Conservation (phyloP, 37 sponge, comb jelly and placozoan genomes). For the Dysidea cf. avara region DNA sequence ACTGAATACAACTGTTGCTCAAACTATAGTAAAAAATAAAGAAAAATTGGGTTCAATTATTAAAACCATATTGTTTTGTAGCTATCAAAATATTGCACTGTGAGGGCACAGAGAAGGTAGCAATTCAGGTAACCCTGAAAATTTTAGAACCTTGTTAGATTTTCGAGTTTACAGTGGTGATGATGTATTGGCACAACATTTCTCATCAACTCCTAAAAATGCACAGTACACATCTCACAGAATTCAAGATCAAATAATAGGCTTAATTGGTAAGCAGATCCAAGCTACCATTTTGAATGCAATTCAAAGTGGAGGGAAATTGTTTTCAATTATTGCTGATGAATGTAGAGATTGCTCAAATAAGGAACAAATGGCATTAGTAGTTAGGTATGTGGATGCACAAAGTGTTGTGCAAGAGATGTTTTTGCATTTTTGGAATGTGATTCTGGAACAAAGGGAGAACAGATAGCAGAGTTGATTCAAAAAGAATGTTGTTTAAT, state of each 20-base stretch:
- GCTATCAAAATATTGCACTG: too few species aligned
- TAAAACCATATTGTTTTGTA: slow-evolving; percentile 31
- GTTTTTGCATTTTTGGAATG: slow-evolving; percentile 11
- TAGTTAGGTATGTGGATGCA: slow-evolving; percentile 20
- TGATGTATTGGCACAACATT: slow-evolving; percentile 7
- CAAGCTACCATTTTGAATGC: slow-evolving; percentile 1
- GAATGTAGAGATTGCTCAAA: slow-evolving; percentile 26
- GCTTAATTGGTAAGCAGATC: slow-evolving; percentile 18
- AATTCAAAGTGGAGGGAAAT: slow-evolving; percentile 2
- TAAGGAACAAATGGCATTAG: slow-evolving; percentile 26
- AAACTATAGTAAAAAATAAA: slow-evolving; percentile 1
- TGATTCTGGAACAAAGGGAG: neutral
- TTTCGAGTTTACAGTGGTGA: neutral
- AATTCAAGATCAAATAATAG: slow-evolving; percentile 37
- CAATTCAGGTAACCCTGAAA: slow-evolving; percentile 6
- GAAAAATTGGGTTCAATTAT: slow-evolving; percentile 6
- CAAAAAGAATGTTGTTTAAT: neutral
- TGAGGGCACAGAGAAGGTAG: too few species aligned
- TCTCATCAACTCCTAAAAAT: slow-evolving; percentile 22
- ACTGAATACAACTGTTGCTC: slow-evolving; percentile 9
- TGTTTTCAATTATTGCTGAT: slow-evolving; percentile 31
- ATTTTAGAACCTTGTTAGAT: slow-evolving; percentile 6
- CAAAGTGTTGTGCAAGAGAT: slow-evolving; percentile 1
- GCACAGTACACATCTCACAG: slow-evolving; percentile 28
- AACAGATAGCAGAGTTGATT: neutral